Conservation (phyloP, 2,888 invertebrate genomes). For the Cenopis cana region DNA sequence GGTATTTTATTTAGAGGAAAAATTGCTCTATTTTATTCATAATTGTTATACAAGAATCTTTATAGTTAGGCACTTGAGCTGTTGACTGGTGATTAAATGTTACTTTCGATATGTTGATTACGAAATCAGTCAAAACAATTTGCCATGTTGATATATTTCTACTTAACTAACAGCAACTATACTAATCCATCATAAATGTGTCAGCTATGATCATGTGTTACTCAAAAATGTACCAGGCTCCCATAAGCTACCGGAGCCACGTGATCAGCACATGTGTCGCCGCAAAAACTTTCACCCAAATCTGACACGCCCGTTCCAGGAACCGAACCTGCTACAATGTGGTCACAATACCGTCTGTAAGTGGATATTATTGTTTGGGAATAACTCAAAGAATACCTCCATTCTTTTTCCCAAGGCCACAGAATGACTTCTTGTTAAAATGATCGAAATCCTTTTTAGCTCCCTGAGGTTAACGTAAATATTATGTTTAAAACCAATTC, state of each 20-base stretch:
- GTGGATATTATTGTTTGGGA: conserved; percentile 36
- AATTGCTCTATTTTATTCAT: neutral
- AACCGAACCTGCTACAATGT: conserved; percentile 55
- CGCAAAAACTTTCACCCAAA: conserved; percentile 65
- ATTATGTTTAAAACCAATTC: conserved; percentile 21
- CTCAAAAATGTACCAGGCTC: conserved; percentile 27
- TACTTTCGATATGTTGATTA: neutral
- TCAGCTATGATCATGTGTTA: conserved; percentile 16
- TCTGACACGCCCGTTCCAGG: conserved; percentile 60
- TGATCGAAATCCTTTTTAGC: conserved; percentile 3
- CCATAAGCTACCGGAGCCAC: conserved; percentile 28
- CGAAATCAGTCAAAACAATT: neutral
- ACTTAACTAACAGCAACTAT: neutral
- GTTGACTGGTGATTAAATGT: neutral
- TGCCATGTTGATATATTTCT: neutral
- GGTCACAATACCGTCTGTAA: conserved; percentile 39
- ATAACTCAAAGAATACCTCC: conserved; percentile 30
- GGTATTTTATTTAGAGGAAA: neutral
- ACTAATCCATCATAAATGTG: conserved; percentile 16
- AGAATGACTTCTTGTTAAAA: conserved; percentile 12
- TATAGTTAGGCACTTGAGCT: neutral
- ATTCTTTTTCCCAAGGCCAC: conserved; percentile 21
- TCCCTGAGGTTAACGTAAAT: neutral
- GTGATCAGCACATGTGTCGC: conserved; percentile 40
- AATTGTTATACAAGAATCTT: no score